These are phyloP conservation scores for Zeus faber DNA, from an alignment of 2,113 vertebrate genomes.

Conservation along the genomic window DNA sequence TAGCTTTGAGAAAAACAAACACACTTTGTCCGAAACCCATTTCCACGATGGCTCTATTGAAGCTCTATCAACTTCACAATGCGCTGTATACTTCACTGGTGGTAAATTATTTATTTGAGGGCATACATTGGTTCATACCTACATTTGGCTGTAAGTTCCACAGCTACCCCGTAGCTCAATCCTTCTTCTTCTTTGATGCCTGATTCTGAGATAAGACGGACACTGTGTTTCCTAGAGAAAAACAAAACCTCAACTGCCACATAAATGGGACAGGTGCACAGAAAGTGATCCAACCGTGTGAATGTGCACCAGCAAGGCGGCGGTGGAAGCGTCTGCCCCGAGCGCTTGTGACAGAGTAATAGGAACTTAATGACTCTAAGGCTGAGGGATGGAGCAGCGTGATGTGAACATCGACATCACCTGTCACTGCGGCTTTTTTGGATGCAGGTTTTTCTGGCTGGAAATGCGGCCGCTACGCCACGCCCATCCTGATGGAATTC, in stretches of 20 bases:
- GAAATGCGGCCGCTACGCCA: conserved; percentile 6
- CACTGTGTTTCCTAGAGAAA: background rate
- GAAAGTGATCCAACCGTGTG: conserved; percentile 21
- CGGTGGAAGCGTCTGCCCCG: conserved; percentile 42
- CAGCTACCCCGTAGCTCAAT: too few species aligned
- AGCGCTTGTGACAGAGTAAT: conserved; percentile 41
- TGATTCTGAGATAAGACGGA: too few species aligned
- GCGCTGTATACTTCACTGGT: too few species aligned
- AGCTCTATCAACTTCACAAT: too few species aligned
- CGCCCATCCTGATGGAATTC: conserved; percentile 23
- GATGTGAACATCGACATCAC: conserved; percentile 43
- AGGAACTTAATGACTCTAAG: conserved; percentile 45
- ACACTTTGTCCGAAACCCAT: too few species aligned
- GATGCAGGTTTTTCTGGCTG: background rate
- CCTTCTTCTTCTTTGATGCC: too few species aligned
- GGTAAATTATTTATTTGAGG: too few species aligned
- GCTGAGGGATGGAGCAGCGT: conserved; percentile 32
- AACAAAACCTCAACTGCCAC: conserved; percentile 4
- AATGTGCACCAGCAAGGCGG: conserved; percentile 29
- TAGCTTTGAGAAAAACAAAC: too few species aligned
- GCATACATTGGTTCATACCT: too few species aligned
- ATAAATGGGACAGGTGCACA: conserved; percentile 28
- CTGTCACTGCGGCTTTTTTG: conserved; percentile 35
- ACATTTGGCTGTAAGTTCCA: too few species aligned
- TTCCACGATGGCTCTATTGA: too few species aligned